Percentiles rank a stretch among this genome's conserved stretches.
Evolutionary conservation across 2,113 vertebrate genomes (phyloP).

Genomic region (Prolemur simus): DNA sequence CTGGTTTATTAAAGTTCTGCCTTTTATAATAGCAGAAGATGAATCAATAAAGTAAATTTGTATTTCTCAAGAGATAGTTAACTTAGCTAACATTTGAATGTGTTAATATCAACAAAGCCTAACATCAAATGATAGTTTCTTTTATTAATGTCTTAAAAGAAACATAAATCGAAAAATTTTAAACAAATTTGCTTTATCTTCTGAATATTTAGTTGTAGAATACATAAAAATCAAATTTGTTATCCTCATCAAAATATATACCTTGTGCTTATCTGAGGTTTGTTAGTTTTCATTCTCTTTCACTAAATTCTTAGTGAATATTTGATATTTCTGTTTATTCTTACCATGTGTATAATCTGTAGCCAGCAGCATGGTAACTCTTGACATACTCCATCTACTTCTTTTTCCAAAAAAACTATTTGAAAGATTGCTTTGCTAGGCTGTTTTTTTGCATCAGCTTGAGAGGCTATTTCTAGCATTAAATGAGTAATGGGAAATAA

Average conservation of each 20-base stretch:
- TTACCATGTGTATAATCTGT: not conserved
- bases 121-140: not conserved
- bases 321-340: not conserved
- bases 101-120: not conserved
- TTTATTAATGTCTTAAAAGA: conserved; percentile 37
- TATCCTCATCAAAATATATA: not conserved
- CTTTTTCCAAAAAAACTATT: not conserved
- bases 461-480: not conserved
- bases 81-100: not conserved
- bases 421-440: not conserved
- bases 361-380: not conserved
- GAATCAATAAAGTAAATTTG: not conserved
- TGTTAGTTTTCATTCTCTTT: conserved; percentile 7
- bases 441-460: not conserved
- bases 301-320: not conserved
- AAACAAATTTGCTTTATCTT: conserved; percentile 19
- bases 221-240: not conserved
- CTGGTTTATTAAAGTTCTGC: conserved; percentile 12
- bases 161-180: conserved; percentile 1
- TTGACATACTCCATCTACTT: not conserved
- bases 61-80: not conserved
- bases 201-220: not conserved
- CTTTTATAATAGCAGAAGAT: conserved; percentile 3
- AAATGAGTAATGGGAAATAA: not conserved
- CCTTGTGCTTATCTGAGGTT: not conserved